Evolutionary conservation across 2,888 invertebrate species (phyloP).

Genomic region (Chrysina gloriosa): DNA sequence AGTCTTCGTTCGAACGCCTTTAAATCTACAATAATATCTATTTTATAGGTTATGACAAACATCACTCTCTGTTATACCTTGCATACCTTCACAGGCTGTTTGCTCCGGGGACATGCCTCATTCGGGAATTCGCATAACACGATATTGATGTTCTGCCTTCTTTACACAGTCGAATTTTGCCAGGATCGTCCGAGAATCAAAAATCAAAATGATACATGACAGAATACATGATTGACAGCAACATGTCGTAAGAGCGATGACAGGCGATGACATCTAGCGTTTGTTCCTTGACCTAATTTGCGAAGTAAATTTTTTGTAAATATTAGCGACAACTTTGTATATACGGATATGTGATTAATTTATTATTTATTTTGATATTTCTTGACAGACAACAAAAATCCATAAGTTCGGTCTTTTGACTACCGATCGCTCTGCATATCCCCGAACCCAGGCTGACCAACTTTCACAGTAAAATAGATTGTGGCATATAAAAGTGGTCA

Average conservation of each 20-base stretch:
- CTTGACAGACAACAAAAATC: no score
- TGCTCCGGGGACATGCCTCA: conserved; percentile 82
- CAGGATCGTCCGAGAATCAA: background rate
- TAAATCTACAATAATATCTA: conserved; percentile 78
- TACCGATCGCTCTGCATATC: no score
- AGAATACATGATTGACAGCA: conserved; percentile 20
- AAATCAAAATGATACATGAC: conserved; percentile 15
- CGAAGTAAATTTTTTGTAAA: no score
- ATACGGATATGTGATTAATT: no score
- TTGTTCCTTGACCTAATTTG: background rate
- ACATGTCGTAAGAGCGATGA: no score
- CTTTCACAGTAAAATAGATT: no score
- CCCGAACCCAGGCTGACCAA: no score
- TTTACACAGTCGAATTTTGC: conserved; percentile 17
- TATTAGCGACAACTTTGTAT: no score
- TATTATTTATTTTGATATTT: no score
- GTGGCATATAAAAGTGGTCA: no score
- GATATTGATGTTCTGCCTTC: background rate
- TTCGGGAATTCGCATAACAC: conserved; percentile 19
- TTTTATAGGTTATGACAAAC: conserved; percentile 60
- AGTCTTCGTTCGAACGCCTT: conserved; percentile 97
- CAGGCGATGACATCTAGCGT: background rate
- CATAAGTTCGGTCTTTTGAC: no score
- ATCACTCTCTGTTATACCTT: conserved; percentile 40
- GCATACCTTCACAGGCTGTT: conserved; percentile 89